A percentile compares a stretch with the other conserved stretches of the same genome.
Evolutionary conservation across 2,888 invertebrate genomes (phyloP).

Genomic region (Limenitis camilla): DNA sequence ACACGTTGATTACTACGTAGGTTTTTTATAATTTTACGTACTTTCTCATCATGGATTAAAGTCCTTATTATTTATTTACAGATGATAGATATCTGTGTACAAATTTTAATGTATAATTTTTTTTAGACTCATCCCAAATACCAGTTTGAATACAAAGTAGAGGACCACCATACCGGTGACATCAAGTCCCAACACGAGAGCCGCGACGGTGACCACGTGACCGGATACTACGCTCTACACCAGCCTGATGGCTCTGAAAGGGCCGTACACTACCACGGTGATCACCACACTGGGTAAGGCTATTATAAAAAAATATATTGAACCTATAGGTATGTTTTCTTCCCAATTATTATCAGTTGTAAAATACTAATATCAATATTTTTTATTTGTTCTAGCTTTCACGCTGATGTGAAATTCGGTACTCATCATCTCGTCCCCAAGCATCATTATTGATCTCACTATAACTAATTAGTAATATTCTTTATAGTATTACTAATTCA

Average conservation of each 20-base stretch:
- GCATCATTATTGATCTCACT: constrained; percentile 11
- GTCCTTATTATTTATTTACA: too few relatives aligned
- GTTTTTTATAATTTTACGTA: background rate
- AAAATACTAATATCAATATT: background rate
- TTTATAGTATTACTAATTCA: too few relatives aligned
- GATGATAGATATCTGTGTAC: background rate
- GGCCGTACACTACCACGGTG: constrained; percentile 71
- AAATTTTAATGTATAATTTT: background rate
- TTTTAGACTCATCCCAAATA: constrained; percentile 30
- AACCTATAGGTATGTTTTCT: too few relatives aligned
- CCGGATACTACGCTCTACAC: constrained; percentile 61
- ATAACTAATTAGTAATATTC: background rate
- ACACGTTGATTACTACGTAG: constrained; percentile 17
- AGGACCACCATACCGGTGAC: constrained; percentile 61
- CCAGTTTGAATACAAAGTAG: constrained; percentile 56
- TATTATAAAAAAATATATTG: background rate
- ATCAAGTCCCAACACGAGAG: constrained; percentile 34
- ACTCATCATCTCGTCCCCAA: constrained; percentile 55
- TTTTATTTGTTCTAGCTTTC: constrained; percentile 47
- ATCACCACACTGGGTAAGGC: constrained; percentile 46
- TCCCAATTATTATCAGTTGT: too few relatives aligned
- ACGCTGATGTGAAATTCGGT: constrained; percentile 58
- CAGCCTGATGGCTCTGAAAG: constrained; percentile 66
- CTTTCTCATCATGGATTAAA: background rate
- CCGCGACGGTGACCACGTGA: constrained; percentile 21